A percentile compares a stretch with the other conserved stretches of the same genome.
Conservation (phyloP, 2,888 invertebrate genomes). For the Drosophila mimica region DNA sequence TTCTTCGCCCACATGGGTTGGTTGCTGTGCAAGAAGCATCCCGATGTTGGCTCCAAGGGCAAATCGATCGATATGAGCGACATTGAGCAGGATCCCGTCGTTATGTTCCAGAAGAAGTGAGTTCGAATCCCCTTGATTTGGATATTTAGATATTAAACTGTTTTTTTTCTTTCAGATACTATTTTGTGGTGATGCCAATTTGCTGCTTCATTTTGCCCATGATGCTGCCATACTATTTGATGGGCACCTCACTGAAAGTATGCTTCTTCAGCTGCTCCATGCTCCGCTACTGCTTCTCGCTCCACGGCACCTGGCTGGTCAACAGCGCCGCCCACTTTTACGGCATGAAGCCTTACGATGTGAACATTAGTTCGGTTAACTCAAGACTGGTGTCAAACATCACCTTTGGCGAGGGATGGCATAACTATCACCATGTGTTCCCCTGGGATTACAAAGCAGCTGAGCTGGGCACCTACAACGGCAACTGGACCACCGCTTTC, state of each 20-base stretch:
- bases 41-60: slow-evolving; percentile 94
- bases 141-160: background rate
- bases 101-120: slow-evolving; percentile 94
- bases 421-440: slow-evolving; percentile 95
- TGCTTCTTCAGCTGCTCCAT: slow-evolving; percentile 92
- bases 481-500: slow-evolving; percentile 88
- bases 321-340: slow-evolving; percentile 97
- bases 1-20: slow-evolving; percentile 98
- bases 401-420: slow-evolving; percentile 93
- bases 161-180: slow-evolving; percentile 84
- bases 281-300: slow-evolving; percentile 90
- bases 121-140: slow-evolving; percentile 43
- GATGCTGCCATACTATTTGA: slow-evolving; percentile 90
- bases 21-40: slow-evolving; percentile 95
- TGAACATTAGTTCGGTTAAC: slow-evolving; percentile 89
- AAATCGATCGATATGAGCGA: slow-evolving; percentile 94
- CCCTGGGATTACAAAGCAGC: slow-evolving; percentile 93
- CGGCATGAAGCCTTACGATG: slow-evolving; percentile 96
- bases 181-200: slow-evolving; percentile 90
- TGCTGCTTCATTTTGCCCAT: slow-evolving; percentile 93
- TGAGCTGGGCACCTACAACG: slow-evolving; percentile 89
- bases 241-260: slow-evolving; percentile 90
- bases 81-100: slow-evolving; percentile 92
- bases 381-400: slow-evolving; percentile 88
- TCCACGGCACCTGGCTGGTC: slow-evolving; percentile 96